Conservation (phyloP, 1,140 invertebrate genomes). For the Leucophenga varia region DNA sequence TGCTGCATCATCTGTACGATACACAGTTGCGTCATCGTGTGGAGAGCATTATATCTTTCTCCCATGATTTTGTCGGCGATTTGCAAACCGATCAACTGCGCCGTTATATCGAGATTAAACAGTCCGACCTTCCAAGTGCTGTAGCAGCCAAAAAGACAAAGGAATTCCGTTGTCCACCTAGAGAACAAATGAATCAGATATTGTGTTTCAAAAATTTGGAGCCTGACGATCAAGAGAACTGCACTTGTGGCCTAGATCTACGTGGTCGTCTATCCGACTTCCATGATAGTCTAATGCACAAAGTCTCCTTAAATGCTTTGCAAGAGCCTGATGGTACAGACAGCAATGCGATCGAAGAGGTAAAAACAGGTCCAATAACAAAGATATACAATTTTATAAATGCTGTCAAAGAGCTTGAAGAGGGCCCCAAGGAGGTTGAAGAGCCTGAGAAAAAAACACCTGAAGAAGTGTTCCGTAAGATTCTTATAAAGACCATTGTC, state of each 20-base stretch:
- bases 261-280: conserved; percentile 76
- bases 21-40: conserved; percentile 92
- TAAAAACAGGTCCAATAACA: conserved; percentile 75
- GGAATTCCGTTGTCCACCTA: conserved; percentile 97
- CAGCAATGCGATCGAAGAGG: conserved; percentile 54
- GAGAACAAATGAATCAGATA: conserved; percentile 90
- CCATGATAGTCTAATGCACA: conserved; percentile 76
- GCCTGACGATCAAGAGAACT: conserved; percentile 83
- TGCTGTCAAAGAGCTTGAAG: conserved; percentile 82
- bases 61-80: conserved; percentile 91
- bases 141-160: conserved; percentile 97
- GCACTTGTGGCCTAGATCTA: conserved; percentile 85
- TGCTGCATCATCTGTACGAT: conserved; percentile 95
- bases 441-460: conserved; percentile 79
- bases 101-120: conserved; percentile 97
- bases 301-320: conserved; percentile 76
- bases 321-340: conserved; percentile 68
- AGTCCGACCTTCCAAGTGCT: conserved; percentile 96
- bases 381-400: conserved; percentile 83
- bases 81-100: conserved; percentile 92
- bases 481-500: conserved; percentile 92
- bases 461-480: conserved; percentile 90
- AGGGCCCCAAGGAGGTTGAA: conserved; percentile 70
- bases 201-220: conserved; percentile 89
- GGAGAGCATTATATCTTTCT: conserved; percentile 94